Conservation (phyloP, 2,113 vertebrate genomes). For the Hiodon tergisus region DNA sequence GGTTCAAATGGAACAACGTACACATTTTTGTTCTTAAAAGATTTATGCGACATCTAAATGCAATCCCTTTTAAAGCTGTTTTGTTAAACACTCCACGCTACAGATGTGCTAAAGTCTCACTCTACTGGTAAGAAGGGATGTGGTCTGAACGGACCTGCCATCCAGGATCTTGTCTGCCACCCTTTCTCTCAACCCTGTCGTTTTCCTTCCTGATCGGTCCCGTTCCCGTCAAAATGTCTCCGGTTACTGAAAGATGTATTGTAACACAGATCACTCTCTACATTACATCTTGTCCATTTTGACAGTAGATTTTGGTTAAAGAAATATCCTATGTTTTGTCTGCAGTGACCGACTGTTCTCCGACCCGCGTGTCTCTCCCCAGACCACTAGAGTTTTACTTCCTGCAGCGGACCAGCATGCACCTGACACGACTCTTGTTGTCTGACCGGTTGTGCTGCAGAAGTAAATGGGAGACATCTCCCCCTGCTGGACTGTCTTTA, state of each 20-base stretch:
- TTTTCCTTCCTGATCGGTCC: conserved; percentile 36
- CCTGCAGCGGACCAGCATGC: conserved; percentile 6
- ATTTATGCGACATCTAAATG: neutral
- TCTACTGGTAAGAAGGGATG: conserved; percentile 64
- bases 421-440: no score
- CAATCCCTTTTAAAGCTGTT: conserved; percentile 38
- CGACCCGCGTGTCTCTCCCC: neutral
- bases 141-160: conserved; percentile 40
- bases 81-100: conserved; percentile 48
- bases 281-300: no score
- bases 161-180: conserved; percentile 34
- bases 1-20: no score
- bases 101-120: conserved; percentile 65
- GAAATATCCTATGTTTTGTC: no score
- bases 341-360: no score
- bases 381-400: neutral
- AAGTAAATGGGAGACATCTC: neutral
- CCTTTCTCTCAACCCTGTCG: conserved; percentile 15
- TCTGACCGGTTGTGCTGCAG: neutral
- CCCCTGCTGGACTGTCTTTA: neutral
- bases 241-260: conserved; percentile 33
- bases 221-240: conserved; percentile 32
- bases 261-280: conserved; percentile 6
- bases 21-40: no score
- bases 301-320: no score